A percentile compares a stretch with the other conserved stretches of the same genome.
phyloP scores from a whole-genome alignment of 1,140 invertebrate species.

The Pararge aegeria region DNA sequence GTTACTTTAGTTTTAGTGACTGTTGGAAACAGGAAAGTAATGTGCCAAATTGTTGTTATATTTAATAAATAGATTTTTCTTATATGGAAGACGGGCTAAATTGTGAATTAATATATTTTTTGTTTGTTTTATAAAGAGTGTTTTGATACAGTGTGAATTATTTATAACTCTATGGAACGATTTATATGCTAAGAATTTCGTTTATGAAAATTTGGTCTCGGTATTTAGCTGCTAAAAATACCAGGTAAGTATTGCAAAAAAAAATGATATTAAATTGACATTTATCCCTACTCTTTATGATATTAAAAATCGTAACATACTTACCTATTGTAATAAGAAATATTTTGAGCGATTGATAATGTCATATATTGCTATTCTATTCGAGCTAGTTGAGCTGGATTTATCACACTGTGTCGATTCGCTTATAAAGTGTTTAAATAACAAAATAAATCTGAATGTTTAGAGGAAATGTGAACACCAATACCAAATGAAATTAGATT shows the following conservation, averaged over 20 bases:
- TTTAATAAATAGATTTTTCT: constrained; percentile 50
- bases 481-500: constrained; percentile 21
- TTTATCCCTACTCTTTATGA: no score
- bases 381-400: no score
- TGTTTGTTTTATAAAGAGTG: constrained; percentile 6
- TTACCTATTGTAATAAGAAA: no score
- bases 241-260: no score
- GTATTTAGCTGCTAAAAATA: no score
- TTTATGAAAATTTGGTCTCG: no score
- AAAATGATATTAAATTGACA: no score
- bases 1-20: constrained; percentile 29
- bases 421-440: not conserved
- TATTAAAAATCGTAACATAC: no score
- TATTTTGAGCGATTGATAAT: not conserved
- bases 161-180: not conserved
- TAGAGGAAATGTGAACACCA: constrained; percentile 24
- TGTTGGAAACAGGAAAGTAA: constrained; percentile 32
- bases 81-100: constrained; percentile 40
- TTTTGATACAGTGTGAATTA: not conserved
- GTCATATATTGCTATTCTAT: no score
- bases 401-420: constrained; percentile 1
- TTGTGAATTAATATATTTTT: constrained; percentile 24
- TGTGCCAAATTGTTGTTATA: constrained; percentile 70
- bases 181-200: no score
- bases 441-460: constrained; percentile 21